Evolutionary conservation across 53 echinoderm and acorn worm species (phyloP), one percentile per base, ranked within the genome.

Genomic region (Astropecten irregularis): DNA sequence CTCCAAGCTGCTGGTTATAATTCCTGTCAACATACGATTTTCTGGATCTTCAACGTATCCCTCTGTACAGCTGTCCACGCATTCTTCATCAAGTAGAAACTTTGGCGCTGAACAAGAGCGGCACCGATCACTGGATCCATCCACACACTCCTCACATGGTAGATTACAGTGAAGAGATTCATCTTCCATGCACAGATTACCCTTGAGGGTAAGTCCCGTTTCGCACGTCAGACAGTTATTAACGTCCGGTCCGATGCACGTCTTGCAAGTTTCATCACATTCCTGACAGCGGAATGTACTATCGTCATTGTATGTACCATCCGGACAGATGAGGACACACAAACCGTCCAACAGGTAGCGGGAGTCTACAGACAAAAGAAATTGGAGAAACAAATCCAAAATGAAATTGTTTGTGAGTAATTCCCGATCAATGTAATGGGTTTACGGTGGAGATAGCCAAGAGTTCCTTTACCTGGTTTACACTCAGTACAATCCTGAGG

Each of bases 311-410:
- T 66, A 91, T 49, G 36, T 71, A 29, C 82, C 89, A 3, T 5
- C 11, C 1, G 88, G 92, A 48, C 95, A 95, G 82, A 86, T 88
- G 16, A 71, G 49, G 9, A 95, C 82, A 33, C 95, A 95, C 0
- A 89, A 83, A 27, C 88, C 85, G 40, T 91, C 91, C 22, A 91
- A 51, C 14, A 91, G 86, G 34, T 77, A 94, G 38, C 70, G 76
- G 10, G 40, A 23, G 3, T 40, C 50, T 16, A 14, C n/a, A n/a
- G n/a, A n/a, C n/a, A n/a, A n/a, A n/a, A n/a, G n/a, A n/a, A n/a
- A n/a, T n/a, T n/a, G n/a, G n/a, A n/a, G n/a, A n/a, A n/a, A n/a
- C n/a, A n/a, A n/a, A n/a, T n/a, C n/a, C n/a, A n/a, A n/a, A n/a
- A n/a, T n/a, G n/a, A n/a, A n/a, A n/a, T n/a, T n/a, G n/a, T n/a